Base-by-base conservation (phyloP, 2,888 invertebrate genomes). In the Meganola albula region DNA sequence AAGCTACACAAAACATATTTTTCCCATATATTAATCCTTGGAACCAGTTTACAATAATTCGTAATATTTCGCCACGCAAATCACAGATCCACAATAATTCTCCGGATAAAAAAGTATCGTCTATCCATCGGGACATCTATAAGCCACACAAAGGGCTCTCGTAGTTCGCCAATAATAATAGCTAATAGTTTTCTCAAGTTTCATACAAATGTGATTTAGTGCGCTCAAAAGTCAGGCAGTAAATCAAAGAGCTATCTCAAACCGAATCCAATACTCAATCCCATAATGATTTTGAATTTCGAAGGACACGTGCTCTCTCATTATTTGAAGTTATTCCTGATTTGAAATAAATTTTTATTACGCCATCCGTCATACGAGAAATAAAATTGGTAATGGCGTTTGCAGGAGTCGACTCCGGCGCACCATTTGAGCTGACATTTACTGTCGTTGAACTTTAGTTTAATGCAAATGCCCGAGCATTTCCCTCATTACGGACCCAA, bases 111-210 rank as follows among this genome's bases (percentile, higher is more conserved):
- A 74, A 74, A 68, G 62, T 65, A 63, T 64, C 56, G 44, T 54
- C 45, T 53, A 50, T 53, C 58, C 53, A 52, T 56, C 50, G 44
- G 43, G 48, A 56, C 37, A 46, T 55, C 46, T 44, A 53, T 55
- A 60, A 62, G 53, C 61, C 70, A 56, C 70, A 80, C 73, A 79
- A 77, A 72, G 53, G 66, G 58, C 51, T 44, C 51, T 67, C 70
- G 70, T 74, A 78, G 72, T 70, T 74, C 64, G 70, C 75, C 72
- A 76, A 74, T 80, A 82, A 77, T 74, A 78, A 82, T 78, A 80
- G 74, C 75, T 82, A 84, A 83, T 85, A 83, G 80, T 85, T 83
- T 76, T 83, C 77, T 79, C 74, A 74, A 80, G 69, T 77, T 78
- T 74, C 66, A 78, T 82, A 80, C 70, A 79, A 67, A 74, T 58